Percentiles rank a stretch among this genome's conserved stretches.
Conservation (phyloP, 64 coral and sea anemone genomes). For the Stichodactyla mertensii region DNA sequence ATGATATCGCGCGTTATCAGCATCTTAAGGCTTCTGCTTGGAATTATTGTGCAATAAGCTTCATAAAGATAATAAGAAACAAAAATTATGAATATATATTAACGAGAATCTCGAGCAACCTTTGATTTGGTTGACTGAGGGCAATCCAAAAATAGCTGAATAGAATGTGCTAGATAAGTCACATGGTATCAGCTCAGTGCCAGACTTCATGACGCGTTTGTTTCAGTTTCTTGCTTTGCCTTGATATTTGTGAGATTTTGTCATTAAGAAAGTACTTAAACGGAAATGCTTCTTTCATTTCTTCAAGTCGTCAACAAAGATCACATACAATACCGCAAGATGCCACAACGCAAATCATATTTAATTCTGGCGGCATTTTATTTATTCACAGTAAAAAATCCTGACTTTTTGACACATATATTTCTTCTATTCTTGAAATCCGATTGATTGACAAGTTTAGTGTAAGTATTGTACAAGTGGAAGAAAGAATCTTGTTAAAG, state of each 20-base stretch:
- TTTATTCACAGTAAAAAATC: too few species aligned
- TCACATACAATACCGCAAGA: neutral
- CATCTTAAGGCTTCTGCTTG: too few species aligned
- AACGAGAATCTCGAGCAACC: too few species aligned
- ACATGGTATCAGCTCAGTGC: neutral
- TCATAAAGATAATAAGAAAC: too few species aligned
- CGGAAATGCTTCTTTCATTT: constrained; percentile 14
- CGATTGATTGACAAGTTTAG: neutral
- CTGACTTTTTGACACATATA: neutral
- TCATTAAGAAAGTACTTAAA: neutral
- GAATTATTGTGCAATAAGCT: too few species aligned
- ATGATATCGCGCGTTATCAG: too few species aligned
- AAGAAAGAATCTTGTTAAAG: neutral
- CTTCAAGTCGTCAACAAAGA: neutral
- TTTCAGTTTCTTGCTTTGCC: neutral
- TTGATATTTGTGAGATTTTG: neutral
- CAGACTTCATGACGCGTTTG: neutral
- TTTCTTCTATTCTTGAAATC: neutral
- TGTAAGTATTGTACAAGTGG: neutral
- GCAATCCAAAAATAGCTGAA: neutral
- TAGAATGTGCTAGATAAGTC: neutral
- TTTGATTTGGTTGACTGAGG: neutral
- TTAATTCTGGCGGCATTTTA: neutral
- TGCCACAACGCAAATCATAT: neutral
- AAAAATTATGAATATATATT: too few species aligned